These are phyloP conservation scores for Chironomus striatipennis DNA, from an alignment of 1,140 invertebrate species.

Conservation along the genomic window DNA sequence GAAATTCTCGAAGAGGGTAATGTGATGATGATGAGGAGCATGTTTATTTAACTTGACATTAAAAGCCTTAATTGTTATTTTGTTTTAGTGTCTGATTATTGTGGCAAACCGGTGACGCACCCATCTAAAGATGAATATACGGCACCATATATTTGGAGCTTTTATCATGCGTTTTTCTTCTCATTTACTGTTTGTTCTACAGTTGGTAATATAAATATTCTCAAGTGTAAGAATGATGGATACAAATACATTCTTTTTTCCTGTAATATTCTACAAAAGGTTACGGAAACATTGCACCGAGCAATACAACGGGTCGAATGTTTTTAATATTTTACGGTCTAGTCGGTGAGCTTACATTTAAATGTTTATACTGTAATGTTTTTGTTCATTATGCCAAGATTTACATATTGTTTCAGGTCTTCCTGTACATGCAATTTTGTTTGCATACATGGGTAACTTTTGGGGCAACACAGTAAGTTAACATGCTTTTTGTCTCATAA, in stretches of 20 bases:
- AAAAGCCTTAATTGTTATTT: constrained; percentile 32
- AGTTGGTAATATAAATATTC: constrained; percentile 58
- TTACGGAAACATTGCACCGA: constrained; percentile 81
- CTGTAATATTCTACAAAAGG: constrained; percentile 48
- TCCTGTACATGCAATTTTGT: constrained; percentile 82
- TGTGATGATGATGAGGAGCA: neutral
- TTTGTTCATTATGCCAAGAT: neutral
- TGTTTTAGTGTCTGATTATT: constrained; percentile 54
- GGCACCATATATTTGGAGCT: constrained; percentile 66
- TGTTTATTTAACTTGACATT: neutral
- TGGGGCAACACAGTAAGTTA: constrained; percentile 60
- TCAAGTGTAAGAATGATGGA: constrained; percentile 18
- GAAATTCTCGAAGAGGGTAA: constrained; percentile 41
- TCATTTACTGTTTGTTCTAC: constrained; percentile 91
- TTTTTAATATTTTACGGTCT: constrained; percentile 89
- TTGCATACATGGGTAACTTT: constrained; percentile 69
- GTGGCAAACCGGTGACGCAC: constrained; percentile 57
- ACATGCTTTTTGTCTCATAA: neutral
- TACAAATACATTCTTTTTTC: neutral
- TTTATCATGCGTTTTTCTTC: constrained; percentile 91
- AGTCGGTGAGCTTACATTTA: constrained; percentile 49
- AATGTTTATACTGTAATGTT: neutral
- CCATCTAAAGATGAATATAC: constrained; percentile 49
- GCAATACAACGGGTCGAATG: constrained; percentile 69
- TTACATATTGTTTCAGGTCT: constrained; percentile 43